Conservation (phyloP, 2,888 invertebrate species). For the Lasiommata megera region DNA sequence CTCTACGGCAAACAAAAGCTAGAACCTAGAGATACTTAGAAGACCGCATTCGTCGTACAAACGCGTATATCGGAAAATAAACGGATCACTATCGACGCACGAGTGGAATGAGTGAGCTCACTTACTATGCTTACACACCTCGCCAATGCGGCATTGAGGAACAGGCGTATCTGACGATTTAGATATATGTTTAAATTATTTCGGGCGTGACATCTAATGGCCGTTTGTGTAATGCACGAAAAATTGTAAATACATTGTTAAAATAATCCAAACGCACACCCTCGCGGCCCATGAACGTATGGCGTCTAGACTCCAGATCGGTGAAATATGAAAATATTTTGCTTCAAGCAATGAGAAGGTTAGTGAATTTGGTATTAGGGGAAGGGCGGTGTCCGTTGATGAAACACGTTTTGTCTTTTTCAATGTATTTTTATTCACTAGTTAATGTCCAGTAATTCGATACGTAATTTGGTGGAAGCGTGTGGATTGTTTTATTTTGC, state of each 20-base stretch:
- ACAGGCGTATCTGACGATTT: neutral
- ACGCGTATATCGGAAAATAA: no score
- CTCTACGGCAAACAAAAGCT: no score
- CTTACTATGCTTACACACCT: neutral
- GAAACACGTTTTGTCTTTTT: constrained; percentile 53
- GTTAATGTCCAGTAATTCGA: constrained; percentile 59
- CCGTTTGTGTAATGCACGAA: constrained; percentile 31
- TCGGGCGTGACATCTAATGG: constrained; percentile 48
- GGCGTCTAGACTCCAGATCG: constrained; percentile 52
- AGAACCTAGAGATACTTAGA: no score
- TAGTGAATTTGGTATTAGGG: constrained; percentile 73
- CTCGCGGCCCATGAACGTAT: constrained; percentile 46
- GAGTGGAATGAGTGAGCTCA: neutral
- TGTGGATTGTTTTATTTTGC: constrained; percentile 46
- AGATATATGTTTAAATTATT: neutral
- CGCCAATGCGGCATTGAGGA: neutral
- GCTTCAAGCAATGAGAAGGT: constrained; percentile 74
- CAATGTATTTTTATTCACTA: constrained; percentile 63
- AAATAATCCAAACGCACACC: constrained; percentile 52
- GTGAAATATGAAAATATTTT: constrained; percentile 53
- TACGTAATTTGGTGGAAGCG: constrained; percentile 58
- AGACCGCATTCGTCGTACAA: no score
- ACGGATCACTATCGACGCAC: neutral
- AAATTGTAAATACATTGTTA: constrained; percentile 46
- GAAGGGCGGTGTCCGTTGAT: constrained; percentile 47